Evolutionary conservation across 2,888 invertebrate genomes (phyloP), one percentile per base, ranked within the genome.

Genomic region (Anoncus sp.): DNA sequence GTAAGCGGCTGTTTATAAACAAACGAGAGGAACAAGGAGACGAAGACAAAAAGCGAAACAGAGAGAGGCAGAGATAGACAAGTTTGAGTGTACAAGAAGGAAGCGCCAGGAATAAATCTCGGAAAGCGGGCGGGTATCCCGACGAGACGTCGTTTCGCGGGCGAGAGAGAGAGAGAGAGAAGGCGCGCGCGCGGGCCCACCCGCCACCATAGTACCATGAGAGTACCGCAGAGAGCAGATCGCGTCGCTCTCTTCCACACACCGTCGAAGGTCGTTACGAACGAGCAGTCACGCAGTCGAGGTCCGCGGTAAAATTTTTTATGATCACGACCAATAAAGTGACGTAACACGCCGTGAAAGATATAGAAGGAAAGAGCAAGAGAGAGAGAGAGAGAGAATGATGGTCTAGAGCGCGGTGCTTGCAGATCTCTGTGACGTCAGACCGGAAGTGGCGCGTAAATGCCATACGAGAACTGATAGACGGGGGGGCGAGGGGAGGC

Each of bases 301-400:
- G 83, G 82, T 79, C 78, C 69, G 85, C 89, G n/a, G 89, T 90
- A 90, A 91, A 90, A 90, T 87, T 85, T 90, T 90, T 91, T 91
- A 91, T 86, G 90, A 90, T 90, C 86, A 83, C 86, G 87, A 88
- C 86, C 89, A 89, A 90, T 91, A 90, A 91, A 91, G 84, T 91
- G 90, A 90, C 90, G 91, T 89, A 90, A 91, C 85, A 43, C 82
- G 66, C 27, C 47, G 43, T 85, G 87, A 27, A 49, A 22, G 51
- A 62, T 27, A 47, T 49, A 72, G 57, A 24, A 45, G 20, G 20
- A 57, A 31, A 40, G 40, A 60, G 60, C 1, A 14, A 43, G 53
- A 31, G 20, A 47, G 35, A 53, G 53, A 45, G 27, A 20, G 62
- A 43, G 31, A 31, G 53, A 45, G 51, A 45, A 62, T 7, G 53